Percentiles rank a stretch among this genome's conserved stretches.
Conservation (phyloP, 2,113 vertebrate genomes). For the Phalacrocorax pelagicus region DNA sequence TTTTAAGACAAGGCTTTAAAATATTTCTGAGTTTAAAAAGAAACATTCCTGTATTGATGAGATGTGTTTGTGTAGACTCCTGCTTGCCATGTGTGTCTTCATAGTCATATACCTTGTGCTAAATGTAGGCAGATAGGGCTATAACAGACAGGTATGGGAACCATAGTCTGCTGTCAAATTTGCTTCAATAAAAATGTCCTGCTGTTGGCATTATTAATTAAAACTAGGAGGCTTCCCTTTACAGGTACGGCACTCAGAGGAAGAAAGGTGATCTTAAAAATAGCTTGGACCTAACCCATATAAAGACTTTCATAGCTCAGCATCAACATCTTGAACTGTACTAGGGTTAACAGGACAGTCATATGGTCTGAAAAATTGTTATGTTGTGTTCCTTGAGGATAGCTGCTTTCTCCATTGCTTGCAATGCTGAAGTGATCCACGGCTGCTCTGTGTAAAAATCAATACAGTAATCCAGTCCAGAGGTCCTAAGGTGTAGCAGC, state of each 20-base stretch:
- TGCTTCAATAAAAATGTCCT: neutral
- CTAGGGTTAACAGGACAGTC: neutral
- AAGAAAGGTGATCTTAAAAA: neutral
- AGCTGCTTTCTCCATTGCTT: neutral
- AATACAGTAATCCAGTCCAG: slow-evolving; percentile 13
- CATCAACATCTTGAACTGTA: neutral
- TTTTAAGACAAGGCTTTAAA: neutral
- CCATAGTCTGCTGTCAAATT: neutral
- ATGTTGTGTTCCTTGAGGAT: neutral
- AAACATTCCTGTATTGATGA: neutral
- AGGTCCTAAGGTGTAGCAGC: slow-evolving; percentile 31
- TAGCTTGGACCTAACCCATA: neutral
- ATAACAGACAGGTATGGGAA: neutral
- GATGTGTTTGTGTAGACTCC: neutral
- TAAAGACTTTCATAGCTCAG: neutral
- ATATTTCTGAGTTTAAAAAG: neutral
- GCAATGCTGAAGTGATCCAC: neutral
- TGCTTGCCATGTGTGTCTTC: neutral
- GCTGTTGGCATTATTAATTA: neutral
- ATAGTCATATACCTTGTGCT: neutral
- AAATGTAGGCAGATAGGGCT: neutral
- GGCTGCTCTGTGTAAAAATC: slow-evolving; percentile 27
- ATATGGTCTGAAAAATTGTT: neutral
- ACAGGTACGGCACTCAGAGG: neutral
- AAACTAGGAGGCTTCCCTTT: neutral